A percentile compares a stretch with the other conserved stretches of the same genome.
phyloP scores from a whole-genome alignment of 2,113 vertebrate genomes.

The Motacilla tschutschensis region DNA sequence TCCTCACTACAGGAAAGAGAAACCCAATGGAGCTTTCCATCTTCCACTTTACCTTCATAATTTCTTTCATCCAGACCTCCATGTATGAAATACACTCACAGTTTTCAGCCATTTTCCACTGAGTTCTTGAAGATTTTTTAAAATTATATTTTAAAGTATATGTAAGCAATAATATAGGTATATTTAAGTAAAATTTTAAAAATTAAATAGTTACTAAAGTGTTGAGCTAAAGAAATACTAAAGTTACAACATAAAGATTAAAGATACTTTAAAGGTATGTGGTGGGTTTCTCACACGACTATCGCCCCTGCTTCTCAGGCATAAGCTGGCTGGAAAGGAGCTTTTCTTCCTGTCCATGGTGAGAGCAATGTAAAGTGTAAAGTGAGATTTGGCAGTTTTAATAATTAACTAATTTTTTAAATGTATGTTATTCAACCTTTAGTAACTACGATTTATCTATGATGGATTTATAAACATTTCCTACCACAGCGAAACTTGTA shows the following conservation, averaged over 20 bases:
- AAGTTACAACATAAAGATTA: neutral
- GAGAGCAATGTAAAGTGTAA: neutral
- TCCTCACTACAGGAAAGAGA: neutral
- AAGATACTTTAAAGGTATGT: neutral
- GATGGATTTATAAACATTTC: neutral
- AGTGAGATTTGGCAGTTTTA: neutral
- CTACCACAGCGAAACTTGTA: neutral
- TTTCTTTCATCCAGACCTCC: neutral
- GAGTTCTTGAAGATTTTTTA: neutral
- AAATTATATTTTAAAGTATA: neutral
- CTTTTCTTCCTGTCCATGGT: neutral
- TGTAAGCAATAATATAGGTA: neutral
- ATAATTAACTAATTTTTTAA: neutral
- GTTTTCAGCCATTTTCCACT: neutral
- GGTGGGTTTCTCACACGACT: neutral
- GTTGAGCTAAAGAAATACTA: neutral
- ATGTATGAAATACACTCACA: neutral
- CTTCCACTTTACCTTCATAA: neutral
- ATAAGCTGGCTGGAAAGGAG: neutral
- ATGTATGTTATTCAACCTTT: neutral
- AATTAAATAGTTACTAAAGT: neutral
- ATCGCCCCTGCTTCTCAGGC: neutral
- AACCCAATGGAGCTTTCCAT: neutral
- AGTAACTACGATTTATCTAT: neutral
- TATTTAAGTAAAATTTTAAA: neutral